A percentile compares a stretch with the other conserved stretches of the same genome.
These are phyloP conservation scores for Drosophila neocordata DNA, from an alignment of 1,140 invertebrate species.

Conservation along the genomic window DNA sequence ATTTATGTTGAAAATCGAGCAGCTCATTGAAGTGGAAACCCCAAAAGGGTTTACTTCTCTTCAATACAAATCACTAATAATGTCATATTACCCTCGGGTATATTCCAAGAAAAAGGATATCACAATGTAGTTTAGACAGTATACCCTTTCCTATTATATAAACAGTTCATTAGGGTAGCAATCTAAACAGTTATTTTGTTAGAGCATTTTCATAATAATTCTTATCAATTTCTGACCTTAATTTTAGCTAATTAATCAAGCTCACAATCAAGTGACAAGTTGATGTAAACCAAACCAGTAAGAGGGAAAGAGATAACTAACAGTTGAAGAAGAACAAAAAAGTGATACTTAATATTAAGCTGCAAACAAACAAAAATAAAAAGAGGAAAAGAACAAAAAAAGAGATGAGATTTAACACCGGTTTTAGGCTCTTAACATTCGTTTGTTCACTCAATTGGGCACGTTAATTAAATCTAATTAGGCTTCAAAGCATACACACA, in stretches of 20 bases:
- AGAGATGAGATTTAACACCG: constrained; percentile 56
- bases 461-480: constrained; percentile 71
- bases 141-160: neutral
- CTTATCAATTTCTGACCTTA: constrained; percentile 53
- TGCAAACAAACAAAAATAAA: constrained; percentile 19
- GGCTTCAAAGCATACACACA: constrained; percentile 34
- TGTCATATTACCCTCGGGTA: neutral
- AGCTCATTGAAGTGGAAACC: constrained; percentile 12
- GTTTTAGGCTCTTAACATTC: constrained; percentile 44
- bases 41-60: neutral
- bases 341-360: constrained; percentile 37
- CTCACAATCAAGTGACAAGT: constrained; percentile 35
- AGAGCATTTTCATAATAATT: constrained; percentile 38
- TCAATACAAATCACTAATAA: constrained; percentile 7
- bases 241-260: constrained; percentile 19
- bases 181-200: no score
- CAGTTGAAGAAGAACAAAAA: constrained; percentile 46
- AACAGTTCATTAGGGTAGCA: neutral
- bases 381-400: constrained; percentile 16
- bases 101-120: neutral
- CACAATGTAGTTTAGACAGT: neutral
- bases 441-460: constrained; percentile 35
- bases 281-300: constrained; percentile 2
- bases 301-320: neutral
- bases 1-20: constrained; percentile 31